A percentile compares a stretch with the other conserved stretches of the same genome.
Evolutionary conservation across 1,140 invertebrate species (phyloP).

Genomic region (Panonychus citri): DNA sequence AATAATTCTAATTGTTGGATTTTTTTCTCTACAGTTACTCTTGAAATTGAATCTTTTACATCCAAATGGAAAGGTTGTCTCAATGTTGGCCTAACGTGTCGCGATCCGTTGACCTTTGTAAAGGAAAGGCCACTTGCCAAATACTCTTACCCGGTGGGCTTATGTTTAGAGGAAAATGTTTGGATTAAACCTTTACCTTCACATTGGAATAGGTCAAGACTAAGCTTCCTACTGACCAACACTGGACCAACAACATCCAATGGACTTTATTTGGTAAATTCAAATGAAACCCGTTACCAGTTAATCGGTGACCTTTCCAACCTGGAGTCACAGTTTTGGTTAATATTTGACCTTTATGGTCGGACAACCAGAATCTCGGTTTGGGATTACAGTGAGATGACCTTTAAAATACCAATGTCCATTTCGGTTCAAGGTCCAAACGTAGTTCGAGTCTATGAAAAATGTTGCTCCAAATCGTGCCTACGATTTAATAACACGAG

Average conservation of each 20-base stretch:
- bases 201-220: neutral
- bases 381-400: neutral
- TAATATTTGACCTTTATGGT: conserved; percentile 7
- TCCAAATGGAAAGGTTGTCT: neutral
- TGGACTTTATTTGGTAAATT: too few species aligned
- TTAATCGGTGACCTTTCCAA: neutral
- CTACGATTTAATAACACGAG: conserved; percentile 1
- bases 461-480: neutral
- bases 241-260: too few species aligned
- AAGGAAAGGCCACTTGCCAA: neutral
- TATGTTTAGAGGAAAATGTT: neutral
- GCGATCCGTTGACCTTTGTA: neutral
- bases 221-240: neutral
- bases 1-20: too few species aligned
- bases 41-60: neutral
- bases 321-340: neutral
- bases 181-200: neutral
- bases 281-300: too few species aligned
- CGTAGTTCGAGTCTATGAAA: neutral
- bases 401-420: neutral
- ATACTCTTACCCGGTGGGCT: too few species aligned
- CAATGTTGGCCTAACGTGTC: neutral
- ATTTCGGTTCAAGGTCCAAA: conserved; percentile 5
- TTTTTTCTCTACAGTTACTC: neutral
- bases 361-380: neutral